A percentile compares a stretch with the other conserved stretches of the same genome.
phyloP scores from a whole-genome alignment of 2,888 invertebrate species.

The Noctua janthina region DNA sequence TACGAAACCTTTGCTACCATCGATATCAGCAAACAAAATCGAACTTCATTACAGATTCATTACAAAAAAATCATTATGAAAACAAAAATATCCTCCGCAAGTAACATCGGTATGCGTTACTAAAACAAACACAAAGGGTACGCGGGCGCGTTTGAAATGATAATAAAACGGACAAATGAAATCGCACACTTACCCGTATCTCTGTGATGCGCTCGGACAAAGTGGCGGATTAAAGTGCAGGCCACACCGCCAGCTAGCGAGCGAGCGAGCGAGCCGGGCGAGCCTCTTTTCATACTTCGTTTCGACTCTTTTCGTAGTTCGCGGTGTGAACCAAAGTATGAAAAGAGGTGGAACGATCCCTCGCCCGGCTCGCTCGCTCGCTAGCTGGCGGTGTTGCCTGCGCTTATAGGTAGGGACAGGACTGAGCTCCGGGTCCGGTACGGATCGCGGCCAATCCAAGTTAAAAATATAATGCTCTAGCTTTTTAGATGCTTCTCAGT shows the following conservation, averaged over 20 bases:
- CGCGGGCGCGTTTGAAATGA: conserved; percentile 72
- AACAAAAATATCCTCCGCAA: conserved; percentile 58
- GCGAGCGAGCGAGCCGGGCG: too few relatives aligned
- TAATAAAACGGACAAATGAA: conserved; percentile 80
- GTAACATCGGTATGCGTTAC: conserved; percentile 55
- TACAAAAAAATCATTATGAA: conserved; percentile 38
- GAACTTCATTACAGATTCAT: conserved; percentile 17
- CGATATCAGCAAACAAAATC: conserved; percentile 6
- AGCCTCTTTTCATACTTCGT: too few relatives aligned
- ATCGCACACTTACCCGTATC: conserved; percentile 79
- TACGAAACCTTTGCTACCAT: background rate
- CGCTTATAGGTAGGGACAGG: conserved; percentile 38
- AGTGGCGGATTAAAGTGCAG: conserved; percentile 67
- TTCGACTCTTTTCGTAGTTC: too few relatives aligned
- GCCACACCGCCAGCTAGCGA: too few relatives aligned
- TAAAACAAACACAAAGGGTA: conserved; percentile 66
- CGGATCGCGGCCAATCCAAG: background rate
- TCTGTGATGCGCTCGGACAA: conserved; percentile 74
- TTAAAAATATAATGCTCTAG: background rate
- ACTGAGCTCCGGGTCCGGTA: background rate
- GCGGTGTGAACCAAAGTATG: too few relatives aligned
- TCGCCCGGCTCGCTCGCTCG: too few relatives aligned
- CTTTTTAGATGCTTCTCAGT: background rate
- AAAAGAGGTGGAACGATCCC: too few relatives aligned
- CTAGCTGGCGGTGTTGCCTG: too few relatives aligned